A percentile compares a stretch with the other conserved stretches of the same genome.
Conservation (phyloP, 2,113 vertebrate species). For the Trichomycterus rosablanca region DNA sequence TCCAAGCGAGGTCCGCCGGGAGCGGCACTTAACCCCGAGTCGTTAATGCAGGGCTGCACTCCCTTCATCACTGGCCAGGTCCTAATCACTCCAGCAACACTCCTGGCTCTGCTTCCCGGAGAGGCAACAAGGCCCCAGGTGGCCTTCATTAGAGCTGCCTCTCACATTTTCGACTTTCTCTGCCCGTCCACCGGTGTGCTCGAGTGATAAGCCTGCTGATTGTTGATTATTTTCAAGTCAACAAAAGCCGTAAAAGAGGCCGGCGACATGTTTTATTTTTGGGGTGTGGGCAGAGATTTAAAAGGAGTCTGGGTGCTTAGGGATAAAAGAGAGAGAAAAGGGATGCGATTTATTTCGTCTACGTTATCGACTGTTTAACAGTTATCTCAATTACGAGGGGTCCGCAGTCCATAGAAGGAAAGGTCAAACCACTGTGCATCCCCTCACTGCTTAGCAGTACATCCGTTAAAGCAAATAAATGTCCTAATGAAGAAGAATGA, state of each 20-base stretch:
- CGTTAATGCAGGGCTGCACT: conserved; percentile 52
- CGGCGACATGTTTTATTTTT: conserved; percentile 25
- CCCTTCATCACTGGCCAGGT: conserved; percentile 60
- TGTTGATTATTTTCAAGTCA: conserved; percentile 51
- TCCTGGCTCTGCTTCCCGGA: conserved; percentile 31
- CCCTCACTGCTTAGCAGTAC: conserved; percentile 24
- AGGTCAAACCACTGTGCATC: conserved; percentile 21
- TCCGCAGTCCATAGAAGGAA: too few species aligned
- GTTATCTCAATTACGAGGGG: too few species aligned
- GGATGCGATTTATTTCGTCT: too few species aligned
- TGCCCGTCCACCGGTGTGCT: conserved; percentile 22
- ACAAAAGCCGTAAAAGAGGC: conserved; percentile 57
- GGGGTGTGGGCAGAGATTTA: not conserved
- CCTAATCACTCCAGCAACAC: conserved; percentile 61
- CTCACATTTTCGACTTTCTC: conserved; percentile 41
- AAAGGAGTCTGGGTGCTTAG: conserved; percentile 13
- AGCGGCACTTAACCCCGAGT: conserved; percentile 50
- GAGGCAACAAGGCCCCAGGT: conserved; percentile 39
- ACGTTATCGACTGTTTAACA: too few species aligned
- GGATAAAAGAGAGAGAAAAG: too few species aligned
- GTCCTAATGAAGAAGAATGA: conserved; percentile 42
- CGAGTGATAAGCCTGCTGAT: conserved; percentile 63
- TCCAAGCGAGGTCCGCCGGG: conserved; percentile 26
- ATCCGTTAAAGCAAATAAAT: conserved; percentile 41
- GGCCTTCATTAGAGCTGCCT: conserved; percentile 56